Percentiles rank a stretch among this genome's conserved stretches.
Evolutionary conservation across 2,888 invertebrate species (phyloP).

Genomic region (Oligia strigilis): DNA sequence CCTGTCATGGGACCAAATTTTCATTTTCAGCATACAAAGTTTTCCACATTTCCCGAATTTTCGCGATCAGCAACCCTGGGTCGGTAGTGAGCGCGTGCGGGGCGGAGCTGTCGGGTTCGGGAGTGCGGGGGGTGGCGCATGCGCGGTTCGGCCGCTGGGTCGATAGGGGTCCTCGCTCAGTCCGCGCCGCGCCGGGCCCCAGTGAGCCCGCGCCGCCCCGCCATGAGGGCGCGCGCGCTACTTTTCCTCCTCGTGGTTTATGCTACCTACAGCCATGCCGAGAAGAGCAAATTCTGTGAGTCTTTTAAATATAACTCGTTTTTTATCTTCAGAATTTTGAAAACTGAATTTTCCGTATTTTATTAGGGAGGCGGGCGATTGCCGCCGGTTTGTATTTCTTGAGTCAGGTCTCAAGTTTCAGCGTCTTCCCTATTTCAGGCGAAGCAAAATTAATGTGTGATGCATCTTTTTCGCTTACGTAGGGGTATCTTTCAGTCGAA

Average conservation of each 20-base stretch:
- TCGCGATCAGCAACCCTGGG: conserved; percentile 56
- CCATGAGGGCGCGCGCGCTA: conserved; percentile 86
- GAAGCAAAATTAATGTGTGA: neutral
- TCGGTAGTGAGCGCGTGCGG: conserved; percentile 36
- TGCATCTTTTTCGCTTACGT: conserved; percentile 13
- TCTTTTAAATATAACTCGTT: conserved; percentile 59
- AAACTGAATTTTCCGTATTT: neutral
- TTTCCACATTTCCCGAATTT: conserved; percentile 45
- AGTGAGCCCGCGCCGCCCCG: conserved; percentile 85
- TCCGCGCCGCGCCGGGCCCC: conserved; percentile 80
- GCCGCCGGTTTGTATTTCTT: conserved; percentile 49
- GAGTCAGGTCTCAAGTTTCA: conserved; percentile 29
- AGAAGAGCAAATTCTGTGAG: conserved; percentile 91
- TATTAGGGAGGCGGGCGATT: conserved; percentile 5
- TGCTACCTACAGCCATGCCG: conserved; percentile 81
- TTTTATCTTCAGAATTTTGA: neutral
- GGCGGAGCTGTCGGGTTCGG: conserved; percentile 59
- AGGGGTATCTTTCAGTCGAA: conserved; percentile 9
- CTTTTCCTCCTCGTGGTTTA: conserved; percentile 80
- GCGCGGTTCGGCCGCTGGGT: conserved; percentile 64
- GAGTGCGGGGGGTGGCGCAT: conserved; percentile 55
- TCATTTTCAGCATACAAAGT: neutral
- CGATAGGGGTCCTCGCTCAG: conserved; percentile 73
- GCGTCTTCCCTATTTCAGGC: conserved; percentile 9
- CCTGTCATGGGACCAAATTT: neutral